Conservation (phyloP, 2,888 invertebrate species). For the Dynastes tityus region DNA sequence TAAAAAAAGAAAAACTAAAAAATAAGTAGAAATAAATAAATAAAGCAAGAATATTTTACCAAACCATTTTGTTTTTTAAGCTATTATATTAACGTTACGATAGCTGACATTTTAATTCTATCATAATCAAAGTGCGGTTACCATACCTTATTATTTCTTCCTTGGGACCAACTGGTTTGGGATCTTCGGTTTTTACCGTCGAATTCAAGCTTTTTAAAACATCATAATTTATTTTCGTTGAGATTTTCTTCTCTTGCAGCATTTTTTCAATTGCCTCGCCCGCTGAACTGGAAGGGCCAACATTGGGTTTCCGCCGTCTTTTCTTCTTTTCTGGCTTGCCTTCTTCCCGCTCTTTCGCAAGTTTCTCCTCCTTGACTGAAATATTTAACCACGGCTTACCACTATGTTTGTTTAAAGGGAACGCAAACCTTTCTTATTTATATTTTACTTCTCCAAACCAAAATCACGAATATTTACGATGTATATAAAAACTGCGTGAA, state of each 20-base stretch:
- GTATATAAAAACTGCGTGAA: no score
- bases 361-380: conserved; percentile 85
- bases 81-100: no score
- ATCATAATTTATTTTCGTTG: conserved; percentile 98
- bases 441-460: no score
- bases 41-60: no score
- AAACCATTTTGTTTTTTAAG: no score
- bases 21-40: not conserved
- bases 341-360: conserved; percentile 87
- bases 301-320: conserved; percentile 75
- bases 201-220: conserved; percentile 87
- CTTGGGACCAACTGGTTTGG: conserved; percentile 29
- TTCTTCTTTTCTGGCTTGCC: conserved; percentile 89
- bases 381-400: conserved; percentile 48
- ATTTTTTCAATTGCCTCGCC: conserved; percentile 98
- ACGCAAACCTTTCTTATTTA: no score
- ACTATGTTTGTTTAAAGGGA: no score
- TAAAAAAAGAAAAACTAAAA: no score
- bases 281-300: conserved; percentile 76
- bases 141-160: conserved; percentile 40
- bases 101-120: no score
- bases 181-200: conserved; percentile 63
- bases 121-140: not conserved
- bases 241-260: conserved; percentile 95
- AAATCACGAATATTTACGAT: no score